A percentile compares a stretch with the other conserved stretches of the same genome.
These are phyloP conservation scores for Acleris cristana DNA, from an alignment of 2,888 invertebrate genomes.

Conservation along the genomic window DNA sequence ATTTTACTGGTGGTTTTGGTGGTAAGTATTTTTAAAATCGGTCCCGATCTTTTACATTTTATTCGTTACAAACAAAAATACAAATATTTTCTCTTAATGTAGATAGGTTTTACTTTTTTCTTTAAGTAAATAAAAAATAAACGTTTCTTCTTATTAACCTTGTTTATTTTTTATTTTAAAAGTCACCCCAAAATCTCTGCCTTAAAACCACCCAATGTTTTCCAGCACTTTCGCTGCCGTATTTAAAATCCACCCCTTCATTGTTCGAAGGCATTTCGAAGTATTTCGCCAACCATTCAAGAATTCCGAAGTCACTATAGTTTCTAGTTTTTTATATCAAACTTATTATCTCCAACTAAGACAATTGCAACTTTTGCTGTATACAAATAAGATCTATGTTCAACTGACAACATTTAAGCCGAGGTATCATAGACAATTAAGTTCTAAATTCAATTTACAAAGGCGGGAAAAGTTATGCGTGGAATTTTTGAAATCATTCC, in stretches of 20 bases:
- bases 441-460: conserved; percentile 35
- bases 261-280: conserved; percentile 2
- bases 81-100: too few species aligned
- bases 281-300: conserved; percentile 11
- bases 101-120: too few species aligned
- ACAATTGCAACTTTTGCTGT: not conserved
- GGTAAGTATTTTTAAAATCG: too few species aligned
- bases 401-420: conserved; percentile 1
- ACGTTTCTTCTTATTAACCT: too few species aligned
- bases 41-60: too few species aligned
- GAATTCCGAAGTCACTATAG: conserved; percentile 23
- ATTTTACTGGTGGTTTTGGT: too few species aligned
- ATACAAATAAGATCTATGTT: conserved; percentile 1
- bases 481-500: conserved; percentile 30
- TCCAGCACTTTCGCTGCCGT: not conserved
- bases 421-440: conserved; percentile 33
- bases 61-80: too few species aligned
- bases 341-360: conserved; percentile 6
- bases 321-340: conserved; percentile 26
- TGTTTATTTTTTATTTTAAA: too few species aligned
- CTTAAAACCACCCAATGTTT: too few species aligned
- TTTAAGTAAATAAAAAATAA: too few species aligned
- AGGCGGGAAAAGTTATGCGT: conserved; percentile 37
- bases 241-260: not conserved
- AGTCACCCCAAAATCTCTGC: too few species aligned